Evolutionary conservation across 2,888 invertebrate genomes (phyloP).

Genomic region (Rhaphigaster nebulosa): DNA sequence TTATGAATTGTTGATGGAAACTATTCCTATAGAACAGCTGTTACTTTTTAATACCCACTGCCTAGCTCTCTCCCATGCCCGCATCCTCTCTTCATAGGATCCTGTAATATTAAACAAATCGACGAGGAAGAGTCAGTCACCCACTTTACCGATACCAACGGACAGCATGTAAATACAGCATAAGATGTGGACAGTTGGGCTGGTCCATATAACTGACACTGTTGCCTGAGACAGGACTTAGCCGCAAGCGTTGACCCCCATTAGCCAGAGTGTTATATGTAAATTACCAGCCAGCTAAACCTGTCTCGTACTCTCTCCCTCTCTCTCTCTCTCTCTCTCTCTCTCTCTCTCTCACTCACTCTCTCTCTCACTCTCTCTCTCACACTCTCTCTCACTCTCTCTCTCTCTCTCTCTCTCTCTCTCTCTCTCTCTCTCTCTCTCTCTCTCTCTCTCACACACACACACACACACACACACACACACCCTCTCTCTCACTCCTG

Average conservation of each 20-base stretch:
- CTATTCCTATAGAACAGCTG: neutral
- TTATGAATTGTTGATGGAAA: neutral
- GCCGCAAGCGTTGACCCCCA: slow-evolving; percentile 53
- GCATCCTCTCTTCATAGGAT: neutral
- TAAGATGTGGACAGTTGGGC: slow-evolving; percentile 17
- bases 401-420: neutral
- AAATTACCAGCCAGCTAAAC: slow-evolving; percentile 55
- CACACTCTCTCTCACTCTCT: neutral
- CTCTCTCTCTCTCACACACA: neutral
- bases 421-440: neutral
- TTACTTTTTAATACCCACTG: neutral
- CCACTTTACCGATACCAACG: neutral
- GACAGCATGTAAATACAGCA: slow-evolving; percentile 25
- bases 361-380: neutral
- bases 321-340: neutral
- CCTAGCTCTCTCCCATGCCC: slow-evolving; percentile 7
- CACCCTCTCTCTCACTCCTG: neutral
- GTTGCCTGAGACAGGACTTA: neutral
- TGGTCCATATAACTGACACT: slow-evolving; percentile 36
- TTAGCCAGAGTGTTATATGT: slow-evolving; percentile 55
- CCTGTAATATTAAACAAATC: neutral
- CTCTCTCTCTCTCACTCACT: neutral
- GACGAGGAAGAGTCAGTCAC: neutral
- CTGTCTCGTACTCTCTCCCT: slow-evolving; percentile 21
- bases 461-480: neutral